Percentiles rank a stretch among this genome's conserved stretches.
Evolutionary conservation across 2,797 vertebrate species (phyloP).

Genomic region (Phoebastria nigripes): DNA sequence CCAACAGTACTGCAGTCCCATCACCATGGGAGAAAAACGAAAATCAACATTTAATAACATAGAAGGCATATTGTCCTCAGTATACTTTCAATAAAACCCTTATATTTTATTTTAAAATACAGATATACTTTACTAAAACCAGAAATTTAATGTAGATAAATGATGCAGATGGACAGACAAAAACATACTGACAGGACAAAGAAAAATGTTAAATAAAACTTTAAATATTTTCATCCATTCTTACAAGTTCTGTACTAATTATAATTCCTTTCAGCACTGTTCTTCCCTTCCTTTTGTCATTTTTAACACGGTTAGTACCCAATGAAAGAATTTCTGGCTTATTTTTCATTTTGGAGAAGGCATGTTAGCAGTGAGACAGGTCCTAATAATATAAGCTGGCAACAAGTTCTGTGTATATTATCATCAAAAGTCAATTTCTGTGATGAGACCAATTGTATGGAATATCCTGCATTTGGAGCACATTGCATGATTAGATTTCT

Average conservation of each 20-base stretch:
- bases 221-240: background rate
- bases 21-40: background rate
- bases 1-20: accelerated
- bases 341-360: background rate
- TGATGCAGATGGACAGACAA: background rate
- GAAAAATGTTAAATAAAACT: background rate
- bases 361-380: background rate
- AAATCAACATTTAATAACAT: background rate
- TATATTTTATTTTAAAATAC: background rate
- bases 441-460: background rate
- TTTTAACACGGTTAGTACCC: background rate
- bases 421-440: background rate
- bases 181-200: background rate
- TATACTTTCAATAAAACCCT: background rate
- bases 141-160: background rate
- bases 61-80: background rate
- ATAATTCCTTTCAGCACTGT: background rate
- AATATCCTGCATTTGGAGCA: background rate
- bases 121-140: background rate
- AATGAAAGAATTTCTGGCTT: background rate
- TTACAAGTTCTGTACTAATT: background rate
- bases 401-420: background rate
- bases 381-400: background rate
- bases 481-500: background rate
- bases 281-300: background rate